Base-by-base conservation (phyloP, 1,140 invertebrate genomes). In the Atopsyche davidsoni region DNA sequence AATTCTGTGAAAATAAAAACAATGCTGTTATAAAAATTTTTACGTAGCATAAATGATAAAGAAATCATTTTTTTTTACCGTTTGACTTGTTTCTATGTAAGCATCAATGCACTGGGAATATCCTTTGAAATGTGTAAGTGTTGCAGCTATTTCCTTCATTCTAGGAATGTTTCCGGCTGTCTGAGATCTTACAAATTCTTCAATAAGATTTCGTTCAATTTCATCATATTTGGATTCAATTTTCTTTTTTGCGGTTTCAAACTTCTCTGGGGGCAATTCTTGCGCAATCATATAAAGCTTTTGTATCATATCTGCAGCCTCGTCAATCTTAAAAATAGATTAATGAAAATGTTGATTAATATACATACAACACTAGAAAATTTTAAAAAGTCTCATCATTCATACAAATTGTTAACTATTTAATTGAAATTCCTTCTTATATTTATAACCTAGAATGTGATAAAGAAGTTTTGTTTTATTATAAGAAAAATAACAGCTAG, bases 231-330 rank as follows among this genome's bases (percentile, higher is more conserved):
- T 96, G n/a, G 83, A 76, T 63, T 81, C 79, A 49, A 97, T 98
- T 69, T 92, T 93, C 46, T 86, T 83, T 60, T 89, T 92, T 0
- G 92, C 90, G 44, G 83, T 81, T 58, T 88, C 87, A 79, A 96
- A 96, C 65, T 88, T 91, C 46, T 83, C 82, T 6, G 79, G 76
- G 2, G 89, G 88, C 19, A 98, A 70, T 71, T 98, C 96, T 77
- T 98, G 93, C 2, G 93, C 85, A 59, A 99, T 96, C 4, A 93
- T 80, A 65, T 96, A 86, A 3, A 99, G 72, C 65, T 99, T 98
- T 70, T 98, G 93, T 61, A 99, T 98, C 2, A 99, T 85, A 78
- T 98, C 95, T n/a, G 96, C 96, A 28, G 95, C 92, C 75, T 97
- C 89, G 67, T 92, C 87, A 25, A 98, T 70, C 83, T 93, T 59